Base-by-base conservation (phyloP, 2,888 invertebrate genomes). In the Leptopilina syphax region DNA sequence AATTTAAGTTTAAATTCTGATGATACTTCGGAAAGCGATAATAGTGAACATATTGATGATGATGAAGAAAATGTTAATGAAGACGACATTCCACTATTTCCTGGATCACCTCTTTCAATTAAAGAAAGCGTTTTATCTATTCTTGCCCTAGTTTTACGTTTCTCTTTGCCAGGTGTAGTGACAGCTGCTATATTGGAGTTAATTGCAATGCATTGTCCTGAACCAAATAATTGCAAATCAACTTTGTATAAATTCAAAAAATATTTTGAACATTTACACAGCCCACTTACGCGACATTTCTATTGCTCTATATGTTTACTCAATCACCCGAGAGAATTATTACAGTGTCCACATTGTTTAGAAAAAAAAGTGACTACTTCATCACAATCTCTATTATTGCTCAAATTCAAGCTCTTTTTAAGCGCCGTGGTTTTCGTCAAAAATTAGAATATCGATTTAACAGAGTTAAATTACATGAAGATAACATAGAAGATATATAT, bases 401-500 rank as follows among this genome's bases (percentile, higher is more conserved):
- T n/a, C 44, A 67, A 44, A 34, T 67, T 44, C 34, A 44, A 44
- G 66, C 44, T 6, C 41, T 67, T n/a, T 41, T n/a, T 8, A 67
- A 44, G 13, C 41, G 66, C 3, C 66, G 44, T 44, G 44, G 66
- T n/a, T 67, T 67, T n/a, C 44, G 66, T n/a, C 13, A 13, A 44
- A 41, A 67, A n/a, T 8, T 67, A 44, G 12, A 13, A 44, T n/a
- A 67, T 67, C 66, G 66, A n/a, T 67, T 44, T n/a, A 67, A 67
- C 34, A 67, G 66, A 34, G 66, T 67, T 7, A 67, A 67, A 18
- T 0, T 44, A n/a, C n/a, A n/a, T 44, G 47, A 12, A 77, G 50
- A 44, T 81, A 27, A 73, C 86, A 80, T 24, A 90, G 65, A 78
- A 76, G 80, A 79, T 44, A 77, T 84, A 9, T 82, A 81, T 68